phyloP scores from a whole-genome alignment of 2,888 invertebrate genomes.

The Ommatoiulus sabulosus region DNA sequence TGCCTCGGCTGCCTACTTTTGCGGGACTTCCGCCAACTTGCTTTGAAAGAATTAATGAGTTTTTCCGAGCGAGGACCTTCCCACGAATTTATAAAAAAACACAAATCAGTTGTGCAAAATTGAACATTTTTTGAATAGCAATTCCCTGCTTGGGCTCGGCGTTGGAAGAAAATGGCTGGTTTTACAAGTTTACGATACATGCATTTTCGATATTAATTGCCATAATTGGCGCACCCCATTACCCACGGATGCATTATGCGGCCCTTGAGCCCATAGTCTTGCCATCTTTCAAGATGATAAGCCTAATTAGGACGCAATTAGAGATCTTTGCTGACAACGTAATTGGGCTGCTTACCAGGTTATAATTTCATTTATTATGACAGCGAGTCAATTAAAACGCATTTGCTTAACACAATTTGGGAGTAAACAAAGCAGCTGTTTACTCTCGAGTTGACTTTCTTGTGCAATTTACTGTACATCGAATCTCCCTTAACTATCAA shows the following conservation, averaged over 20 bases:
- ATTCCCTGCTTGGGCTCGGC: background rate
- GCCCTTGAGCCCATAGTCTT: background rate
- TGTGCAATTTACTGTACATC: background rate
- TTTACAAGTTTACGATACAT: background rate
- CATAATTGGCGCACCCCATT: background rate
- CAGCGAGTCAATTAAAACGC: slow-evolving; percentile 43
- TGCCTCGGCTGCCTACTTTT: slow-evolving; percentile 12
- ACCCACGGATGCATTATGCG: background rate
- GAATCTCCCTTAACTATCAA: background rate
- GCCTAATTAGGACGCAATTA: slow-evolving; percentile 30
- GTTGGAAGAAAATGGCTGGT: background rate
- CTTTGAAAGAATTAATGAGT: background rate
- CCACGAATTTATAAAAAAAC: background rate
- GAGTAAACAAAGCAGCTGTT: slow-evolving; percentile 47
- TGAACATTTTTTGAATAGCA: background rate
- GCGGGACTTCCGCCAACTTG: background rate
- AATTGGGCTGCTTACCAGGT: slow-evolving; percentile 16
- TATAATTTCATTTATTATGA: slow-evolving; percentile 44
- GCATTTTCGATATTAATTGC: background rate
- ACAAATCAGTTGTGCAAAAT: background rate
- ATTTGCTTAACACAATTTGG: slow-evolving; percentile 32
- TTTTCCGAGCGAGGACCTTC: background rate
- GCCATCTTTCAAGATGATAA: background rate
- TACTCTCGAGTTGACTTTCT: background rate
- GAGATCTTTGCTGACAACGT: slow-evolving; percentile 47